These are phyloP conservation scores for Drosophila neocordata DNA, from an alignment of 1,140 invertebrate genomes.

Conservation along the genomic window DNA sequence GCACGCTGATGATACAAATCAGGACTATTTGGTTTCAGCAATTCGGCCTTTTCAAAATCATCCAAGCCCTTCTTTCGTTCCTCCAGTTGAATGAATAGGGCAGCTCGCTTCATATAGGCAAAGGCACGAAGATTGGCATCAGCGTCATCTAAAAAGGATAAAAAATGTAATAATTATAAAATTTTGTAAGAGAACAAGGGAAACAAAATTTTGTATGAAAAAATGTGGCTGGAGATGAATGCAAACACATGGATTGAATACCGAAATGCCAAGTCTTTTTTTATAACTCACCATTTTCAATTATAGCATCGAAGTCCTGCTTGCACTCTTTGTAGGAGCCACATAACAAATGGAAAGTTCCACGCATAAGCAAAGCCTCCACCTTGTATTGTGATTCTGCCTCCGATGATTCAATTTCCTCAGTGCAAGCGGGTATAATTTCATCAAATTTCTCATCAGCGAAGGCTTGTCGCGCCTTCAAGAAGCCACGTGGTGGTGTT, in stretches of 20 bases:
- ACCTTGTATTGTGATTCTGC: conserved; percentile 84
- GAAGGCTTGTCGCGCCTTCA: conserved; percentile 87
- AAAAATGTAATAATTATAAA: too few relatives aligned
- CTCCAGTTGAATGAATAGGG: conserved; percentile 91
- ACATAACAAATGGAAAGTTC: conserved; percentile 91
- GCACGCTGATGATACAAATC: conserved; percentile 92
- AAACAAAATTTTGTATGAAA: too few relatives aligned
- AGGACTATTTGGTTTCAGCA: conserved; percentile 90
- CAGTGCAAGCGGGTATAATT: conserved; percentile 90
- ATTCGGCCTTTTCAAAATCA: conserved; percentile 90
- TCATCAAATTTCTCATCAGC: conserved; percentile 89
- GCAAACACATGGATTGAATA: too few relatives aligned
- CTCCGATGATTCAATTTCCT: conserved; percentile 89
- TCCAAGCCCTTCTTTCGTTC: conserved; percentile 88
- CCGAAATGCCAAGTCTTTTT: too few relatives aligned
- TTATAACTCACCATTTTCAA: conserved; percentile 84
- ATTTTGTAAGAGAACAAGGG: too few relatives aligned
- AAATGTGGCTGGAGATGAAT: too few relatives aligned
- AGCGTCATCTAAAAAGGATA: conserved; percentile 81
- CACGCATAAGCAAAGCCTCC: conserved; percentile 90
- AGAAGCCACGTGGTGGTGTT: conserved; percentile 84
- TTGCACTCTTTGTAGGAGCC: conserved; percentile 89
- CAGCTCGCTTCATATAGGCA: conserved; percentile 95
- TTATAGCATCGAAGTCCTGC: conserved; percentile 87
- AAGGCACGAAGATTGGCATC: conserved; percentile 89